These are phyloP conservation scores for Oscheius sp. DNA, from an alignment of 2,888 invertebrate genomes.

Conservation along the genomic window DNA sequence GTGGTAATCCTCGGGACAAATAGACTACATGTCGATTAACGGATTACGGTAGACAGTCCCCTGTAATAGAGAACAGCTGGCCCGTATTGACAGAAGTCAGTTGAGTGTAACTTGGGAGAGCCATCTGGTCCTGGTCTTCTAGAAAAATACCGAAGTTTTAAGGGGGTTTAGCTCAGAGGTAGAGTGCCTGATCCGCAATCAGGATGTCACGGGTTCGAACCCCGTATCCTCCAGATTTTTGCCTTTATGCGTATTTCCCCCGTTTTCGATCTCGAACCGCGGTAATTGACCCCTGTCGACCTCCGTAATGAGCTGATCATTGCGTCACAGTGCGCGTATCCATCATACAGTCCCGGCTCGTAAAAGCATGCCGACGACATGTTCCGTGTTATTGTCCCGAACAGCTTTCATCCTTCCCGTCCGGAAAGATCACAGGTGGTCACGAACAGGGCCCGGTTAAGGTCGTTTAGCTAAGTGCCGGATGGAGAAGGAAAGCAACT, in stretches of 20 bases:
- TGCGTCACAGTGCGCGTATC: constrained; percentile 38
- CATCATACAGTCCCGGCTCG: constrained; percentile 18
- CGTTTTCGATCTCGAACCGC: background rate
- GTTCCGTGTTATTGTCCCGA: constrained; percentile 22
- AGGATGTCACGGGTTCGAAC: background rate
- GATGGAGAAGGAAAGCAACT: background rate
- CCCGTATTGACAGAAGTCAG: constrained; percentile 13
- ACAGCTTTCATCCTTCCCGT: constrained; percentile 8
- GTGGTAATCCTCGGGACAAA: constrained; percentile 11
- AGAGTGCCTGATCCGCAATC: background rate
- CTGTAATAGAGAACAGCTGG: constrained; percentile 35
- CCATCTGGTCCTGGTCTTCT: too few relatives aligned
- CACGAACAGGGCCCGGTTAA: constrained; percentile 17
- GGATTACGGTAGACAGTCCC: constrained; percentile 25
- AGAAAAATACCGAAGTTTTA: too few relatives aligned
- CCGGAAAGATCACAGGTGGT: constrained; percentile 27
- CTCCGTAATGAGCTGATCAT: constrained; percentile 11
- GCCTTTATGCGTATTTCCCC: background rate
- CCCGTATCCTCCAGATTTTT: background rate
- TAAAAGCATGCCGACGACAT: constrained; percentile 29
- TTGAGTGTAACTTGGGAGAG: background rate
- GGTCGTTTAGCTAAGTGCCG: constrained; percentile 31
- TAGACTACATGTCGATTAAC: constrained; percentile 20
- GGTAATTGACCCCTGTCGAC: constrained; percentile 5
- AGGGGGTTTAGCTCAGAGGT: background rate